Evolutionary conservation across 2,113 vertebrate species (phyloP).

Genomic region (Pterocles orientalis): DNA sequence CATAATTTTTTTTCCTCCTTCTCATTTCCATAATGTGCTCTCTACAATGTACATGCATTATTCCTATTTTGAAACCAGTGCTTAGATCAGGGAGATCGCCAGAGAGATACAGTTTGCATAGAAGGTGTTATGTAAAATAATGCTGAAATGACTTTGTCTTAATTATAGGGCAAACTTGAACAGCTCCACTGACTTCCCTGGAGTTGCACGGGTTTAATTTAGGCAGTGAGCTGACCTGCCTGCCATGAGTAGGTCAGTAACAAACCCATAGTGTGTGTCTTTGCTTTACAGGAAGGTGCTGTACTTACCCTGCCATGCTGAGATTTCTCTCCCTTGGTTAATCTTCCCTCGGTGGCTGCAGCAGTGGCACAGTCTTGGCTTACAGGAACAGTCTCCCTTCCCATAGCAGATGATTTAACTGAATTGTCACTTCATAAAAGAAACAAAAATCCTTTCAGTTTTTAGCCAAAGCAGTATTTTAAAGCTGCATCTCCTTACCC

Average conservation of each 20-base stretch:
- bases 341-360: background rate
- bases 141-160: background rate
- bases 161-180: background rate
- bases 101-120: background rate
- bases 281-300: background rate
- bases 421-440: background rate
- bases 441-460: background rate
- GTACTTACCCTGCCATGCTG: constrained; percentile 66
- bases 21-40: background rate
- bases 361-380: background rate
- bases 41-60: background rate
- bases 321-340: background rate
- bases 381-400: background rate
- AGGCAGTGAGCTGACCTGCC: background rate
- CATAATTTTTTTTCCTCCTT: background rate
- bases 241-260: background rate
- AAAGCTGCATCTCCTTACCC: background rate
- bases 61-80: background rate
- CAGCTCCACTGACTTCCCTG: background rate
- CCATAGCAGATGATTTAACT: background rate
- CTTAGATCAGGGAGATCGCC: background rate
- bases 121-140: background rate
- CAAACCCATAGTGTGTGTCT: background rate
- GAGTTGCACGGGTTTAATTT: background rate
- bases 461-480: background rate